phyloP scores from a whole-genome alignment of 2,113 vertebrate species.

The Pagrus major region DNA sequence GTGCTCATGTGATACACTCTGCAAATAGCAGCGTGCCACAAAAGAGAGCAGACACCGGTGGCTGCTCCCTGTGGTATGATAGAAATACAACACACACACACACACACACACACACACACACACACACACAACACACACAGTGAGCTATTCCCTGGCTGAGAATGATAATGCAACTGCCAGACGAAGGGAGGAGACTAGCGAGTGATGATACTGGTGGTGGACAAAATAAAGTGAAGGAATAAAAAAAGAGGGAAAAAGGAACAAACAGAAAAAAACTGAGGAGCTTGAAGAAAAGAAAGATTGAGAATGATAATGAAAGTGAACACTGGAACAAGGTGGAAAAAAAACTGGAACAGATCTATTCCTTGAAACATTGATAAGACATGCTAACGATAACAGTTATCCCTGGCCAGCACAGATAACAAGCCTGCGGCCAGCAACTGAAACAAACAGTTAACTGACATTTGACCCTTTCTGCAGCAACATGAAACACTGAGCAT shows the following conservation, averaged over 20 bases:
- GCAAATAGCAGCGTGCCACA: constrained; percentile 72
- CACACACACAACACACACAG: constrained; percentile 37
- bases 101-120: constrained; percentile 55
- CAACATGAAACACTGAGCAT: not conserved
- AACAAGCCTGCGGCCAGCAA: not conserved
- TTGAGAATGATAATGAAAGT: not conserved
- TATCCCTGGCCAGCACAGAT: not conserved
- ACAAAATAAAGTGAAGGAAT: not conserved
- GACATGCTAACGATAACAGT: constrained; percentile 12
- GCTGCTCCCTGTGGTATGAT: constrained; percentile 66
- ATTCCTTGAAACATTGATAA: constrained; percentile 40
- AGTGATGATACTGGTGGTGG: not conserved
- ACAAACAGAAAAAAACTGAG: not conserved
- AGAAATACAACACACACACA: constrained; percentile 48
- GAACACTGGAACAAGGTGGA: constrained; percentile 16
- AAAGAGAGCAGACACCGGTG: constrained; percentile 54
- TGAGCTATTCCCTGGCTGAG: constrained; percentile 17
- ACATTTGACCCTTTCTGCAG: not conserved
- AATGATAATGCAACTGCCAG: constrained; percentile 29
- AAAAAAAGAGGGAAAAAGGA: not conserved
- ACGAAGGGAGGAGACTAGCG: not conserved
- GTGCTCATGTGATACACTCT: constrained; percentile 72
- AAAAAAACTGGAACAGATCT: constrained; percentile 37
- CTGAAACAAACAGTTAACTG: not conserved
- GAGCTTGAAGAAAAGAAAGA: not conserved